Base-by-base conservation (phyloP, 2,888 invertebrate genomes). In the Plebejus anna region DNA sequence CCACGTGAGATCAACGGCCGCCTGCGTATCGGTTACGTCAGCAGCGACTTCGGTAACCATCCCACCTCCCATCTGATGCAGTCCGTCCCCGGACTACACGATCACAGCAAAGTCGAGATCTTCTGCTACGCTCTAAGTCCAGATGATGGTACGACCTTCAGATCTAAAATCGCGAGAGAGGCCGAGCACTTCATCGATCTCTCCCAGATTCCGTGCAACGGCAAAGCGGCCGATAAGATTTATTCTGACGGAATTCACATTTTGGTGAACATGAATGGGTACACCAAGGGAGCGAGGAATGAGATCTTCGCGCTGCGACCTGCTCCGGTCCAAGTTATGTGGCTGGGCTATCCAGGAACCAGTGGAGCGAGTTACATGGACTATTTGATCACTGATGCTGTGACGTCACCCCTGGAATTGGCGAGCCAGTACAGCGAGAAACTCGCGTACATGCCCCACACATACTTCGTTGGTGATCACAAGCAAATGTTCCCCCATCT, bases 51-150 rank as follows among this genome's bases (percentile, higher is more conserved):
- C 89, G 99, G 99, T 11, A 99, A 99, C 91, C 99, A 99, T 90
- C 99, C 99, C 13, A 99, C 99, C 1, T 99, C 99, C 47, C 99
- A 99, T 93, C 94, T 99, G 83, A 99, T 99, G 99, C 99, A 99
- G 89, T 99, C 98, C 6, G 97, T 99, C 77, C 99, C 99, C 1
- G 99, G 99, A 1, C 94, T 99, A 78, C 99, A 99, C 85, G 96
- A 98, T 80, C 95, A 96, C 70, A 88, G 92, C 28, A 95, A 95
- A 81, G 98, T 99, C 0, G 99, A 99, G 91, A 96, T 99, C 78
- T 98, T 96, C 89, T 98, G 98, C 86, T 98, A 98, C 85, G 99
- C 99, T 3, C 94, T 99, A 22, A 99, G 98, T 84, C 96, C 98
- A 6, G 99, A 99, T 87, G 99, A 99, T 88, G 98, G 98, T 16